Conservation (phyloP, 2,888 invertebrate species). For the Epirrhoe tristata region DNA sequence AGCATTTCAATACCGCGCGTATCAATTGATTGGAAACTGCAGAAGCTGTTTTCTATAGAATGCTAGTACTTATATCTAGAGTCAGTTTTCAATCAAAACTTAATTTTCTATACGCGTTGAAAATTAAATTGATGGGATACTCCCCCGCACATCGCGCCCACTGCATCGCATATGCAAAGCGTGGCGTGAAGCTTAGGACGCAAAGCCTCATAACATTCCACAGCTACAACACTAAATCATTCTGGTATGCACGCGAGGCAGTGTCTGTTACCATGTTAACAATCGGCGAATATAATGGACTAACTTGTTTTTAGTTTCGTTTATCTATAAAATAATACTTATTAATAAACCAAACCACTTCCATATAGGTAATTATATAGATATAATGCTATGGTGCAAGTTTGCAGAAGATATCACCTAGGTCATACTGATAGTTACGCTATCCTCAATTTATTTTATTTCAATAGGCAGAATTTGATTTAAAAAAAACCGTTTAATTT, state of each 20-base stretch:
- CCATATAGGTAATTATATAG: too few species aligned
- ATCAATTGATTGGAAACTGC: too few species aligned
- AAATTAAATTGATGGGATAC: background rate
- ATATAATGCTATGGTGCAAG: too few species aligned
- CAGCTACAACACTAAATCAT: slow-evolving; percentile 44
- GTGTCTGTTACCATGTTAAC: slow-evolving; percentile 44
- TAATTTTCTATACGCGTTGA: background rate
- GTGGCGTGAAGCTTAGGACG: slow-evolving; percentile 43
- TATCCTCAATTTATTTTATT: background rate
- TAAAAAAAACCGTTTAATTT: slow-evolving; percentile 16
- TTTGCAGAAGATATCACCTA: too few species aligned
- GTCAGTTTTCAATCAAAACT: background rate
- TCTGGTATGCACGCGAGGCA: slow-evolving; percentile 50
- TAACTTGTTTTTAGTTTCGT: slow-evolving; percentile 16
- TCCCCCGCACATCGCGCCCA: background rate
- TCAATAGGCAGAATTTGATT: background rate
- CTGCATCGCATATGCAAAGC: slow-evolving; percentile 14
- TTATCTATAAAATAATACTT: background rate
- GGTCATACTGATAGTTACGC: too few species aligned
- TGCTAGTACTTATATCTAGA: too few species aligned
- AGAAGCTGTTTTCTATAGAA: too few species aligned
- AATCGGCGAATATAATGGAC: slow-evolving; percentile 24
- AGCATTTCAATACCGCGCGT: background rate
- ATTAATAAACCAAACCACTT: too few species aligned
- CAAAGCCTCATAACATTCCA: slow-evolving; percentile 45